Evolutionary conservation across 2,888 invertebrate species (phyloP).

Genomic region (Ectobius pallidus): DNA sequence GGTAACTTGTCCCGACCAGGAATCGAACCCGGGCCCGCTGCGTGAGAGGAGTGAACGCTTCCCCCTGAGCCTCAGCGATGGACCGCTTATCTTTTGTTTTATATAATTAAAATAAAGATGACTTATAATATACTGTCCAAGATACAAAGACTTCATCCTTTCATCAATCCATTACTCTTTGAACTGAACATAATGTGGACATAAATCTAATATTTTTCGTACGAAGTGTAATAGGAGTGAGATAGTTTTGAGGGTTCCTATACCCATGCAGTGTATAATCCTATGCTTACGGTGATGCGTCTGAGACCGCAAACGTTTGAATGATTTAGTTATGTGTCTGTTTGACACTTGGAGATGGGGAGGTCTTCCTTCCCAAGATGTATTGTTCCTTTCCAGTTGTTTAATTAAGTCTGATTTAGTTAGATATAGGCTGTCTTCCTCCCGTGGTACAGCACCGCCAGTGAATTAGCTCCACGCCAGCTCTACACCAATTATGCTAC

Average conservation of each 20-base stretch:
- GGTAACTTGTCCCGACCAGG: too few relatives aligned
- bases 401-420: conserved; percentile 43
- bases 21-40: too few relatives aligned
- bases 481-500: neutral
- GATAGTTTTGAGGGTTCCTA: neutral
- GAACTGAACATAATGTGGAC: too few relatives aligned
- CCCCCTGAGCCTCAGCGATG: too few relatives aligned
- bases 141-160: too few relatives aligned
- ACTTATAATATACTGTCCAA: too few relatives aligned
- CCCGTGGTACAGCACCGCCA: neutral
- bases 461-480: neutral
- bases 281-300: conserved; percentile 9
- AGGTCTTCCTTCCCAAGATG: conserved; percentile 34
- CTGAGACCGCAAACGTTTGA: conserved; percentile 36
- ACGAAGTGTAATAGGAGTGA: too few relatives aligned
- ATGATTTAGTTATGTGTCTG: conserved; percentile 38
- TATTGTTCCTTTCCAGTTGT: conserved; percentile 41
- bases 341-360: conserved; percentile 37
- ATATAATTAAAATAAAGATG: too few relatives aligned
- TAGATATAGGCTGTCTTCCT: conserved; percentile 23
- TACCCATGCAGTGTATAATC: conserved; percentile 13
- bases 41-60: too few relatives aligned
- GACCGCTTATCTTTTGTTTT: too few relatives aligned
- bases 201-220: too few relatives aligned
- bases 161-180: too few relatives aligned